Evolutionary conservation across 2,888 invertebrate genomes (phyloP).

Genomic region (Resseliella maxima): DNA sequence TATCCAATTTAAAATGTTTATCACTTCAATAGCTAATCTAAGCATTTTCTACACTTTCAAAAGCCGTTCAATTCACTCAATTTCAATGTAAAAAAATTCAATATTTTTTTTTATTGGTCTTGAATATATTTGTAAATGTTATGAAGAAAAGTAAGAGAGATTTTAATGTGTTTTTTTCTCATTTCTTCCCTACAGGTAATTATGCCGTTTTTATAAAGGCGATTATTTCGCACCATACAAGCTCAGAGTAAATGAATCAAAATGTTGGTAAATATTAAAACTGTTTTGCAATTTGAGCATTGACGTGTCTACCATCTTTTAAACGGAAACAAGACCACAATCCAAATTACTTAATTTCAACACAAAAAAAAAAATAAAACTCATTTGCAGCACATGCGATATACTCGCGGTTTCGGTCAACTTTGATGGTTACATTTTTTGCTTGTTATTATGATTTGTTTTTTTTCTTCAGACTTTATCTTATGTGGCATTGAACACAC

Average conservation of each 20-base stretch:
- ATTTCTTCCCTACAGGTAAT: constrained; percentile 12
- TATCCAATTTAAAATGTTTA: constrained; percentile 23
- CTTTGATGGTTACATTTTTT: background rate
- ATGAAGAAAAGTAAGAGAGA: background rate
- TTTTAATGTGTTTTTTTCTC: background rate
- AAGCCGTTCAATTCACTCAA: constrained; percentile 7
- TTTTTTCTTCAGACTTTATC: background rate
- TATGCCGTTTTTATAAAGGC: constrained; percentile 26
- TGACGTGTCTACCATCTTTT: constrained; percentile 4
- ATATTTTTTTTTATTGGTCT: background rate
- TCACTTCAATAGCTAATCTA: constrained; percentile 13
- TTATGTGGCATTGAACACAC: background rate
- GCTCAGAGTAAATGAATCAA: background rate
- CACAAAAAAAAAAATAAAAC: background rate
- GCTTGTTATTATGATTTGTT: background rate
- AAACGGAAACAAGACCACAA: background rate
- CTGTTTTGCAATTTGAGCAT: background rate
- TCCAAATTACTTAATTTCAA: constrained; percentile 16
- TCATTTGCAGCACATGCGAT: background rate
- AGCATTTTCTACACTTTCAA: background rate
- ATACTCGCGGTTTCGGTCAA: background rate
- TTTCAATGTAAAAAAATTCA: background rate
- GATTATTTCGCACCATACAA: constrained; percentile 15
- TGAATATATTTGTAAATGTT: background rate
- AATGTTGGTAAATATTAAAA: constrained; percentile 16